These are phyloP conservation scores for Tympanuchus pallidicinctus DNA, from an alignment of 2,113 vertebrate species.

Conservation along the genomic window DNA sequence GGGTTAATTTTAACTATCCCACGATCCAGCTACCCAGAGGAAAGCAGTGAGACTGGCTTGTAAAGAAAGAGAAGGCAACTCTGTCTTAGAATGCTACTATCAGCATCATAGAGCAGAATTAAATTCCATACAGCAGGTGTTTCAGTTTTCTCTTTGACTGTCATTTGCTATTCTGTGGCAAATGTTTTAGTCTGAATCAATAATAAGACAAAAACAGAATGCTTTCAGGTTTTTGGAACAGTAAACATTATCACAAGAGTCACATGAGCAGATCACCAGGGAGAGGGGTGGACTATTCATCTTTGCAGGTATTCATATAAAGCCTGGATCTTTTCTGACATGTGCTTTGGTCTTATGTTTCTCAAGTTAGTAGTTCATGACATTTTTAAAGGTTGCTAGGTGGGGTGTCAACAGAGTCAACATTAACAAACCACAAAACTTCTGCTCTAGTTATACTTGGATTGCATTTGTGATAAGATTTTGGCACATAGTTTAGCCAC, in stretches of 20 bases:
- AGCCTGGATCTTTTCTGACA: not conserved
- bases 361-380: not conserved
- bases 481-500: not conserved
- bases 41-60: not conserved
- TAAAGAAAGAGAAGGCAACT: not conserved
- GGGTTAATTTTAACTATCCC: not conserved
- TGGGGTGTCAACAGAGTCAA: not conserved
- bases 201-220: not conserved
- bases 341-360: not conserved
- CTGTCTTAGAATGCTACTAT: not conserved
- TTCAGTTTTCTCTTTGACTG: not conserved
- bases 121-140: accelerated
- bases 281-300: not conserved
- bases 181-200: not conserved
- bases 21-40: not conserved
- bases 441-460: not conserved
- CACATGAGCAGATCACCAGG: not conserved
- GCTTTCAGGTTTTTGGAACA: not conserved
- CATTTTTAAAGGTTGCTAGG: not conserved
- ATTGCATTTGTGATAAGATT: not conserved
- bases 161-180: not conserved
- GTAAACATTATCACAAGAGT: not conserved
- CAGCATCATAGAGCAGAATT: not conserved
- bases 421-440: not conserved
- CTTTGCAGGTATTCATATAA: not conserved